phyloP scores from a whole-genome alignment of 2,113 vertebrate genomes.

The Varanus komodoensis region DNA sequence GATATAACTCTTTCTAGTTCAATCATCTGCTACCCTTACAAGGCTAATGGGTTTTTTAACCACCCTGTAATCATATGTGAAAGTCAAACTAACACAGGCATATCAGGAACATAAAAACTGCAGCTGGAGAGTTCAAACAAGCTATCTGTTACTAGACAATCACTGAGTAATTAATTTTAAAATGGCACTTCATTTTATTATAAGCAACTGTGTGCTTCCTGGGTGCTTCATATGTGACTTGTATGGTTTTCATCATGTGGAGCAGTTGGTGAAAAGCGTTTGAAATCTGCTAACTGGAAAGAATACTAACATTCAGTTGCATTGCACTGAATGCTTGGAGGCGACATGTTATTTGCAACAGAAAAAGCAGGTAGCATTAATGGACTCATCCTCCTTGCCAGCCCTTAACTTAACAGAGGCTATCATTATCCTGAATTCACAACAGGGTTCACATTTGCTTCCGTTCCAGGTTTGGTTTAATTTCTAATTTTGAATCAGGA shows the following conservation, averaged over 20 bases:
- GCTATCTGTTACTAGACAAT: background rate
- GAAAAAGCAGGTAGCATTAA: background rate
- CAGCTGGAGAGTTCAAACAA: background rate
- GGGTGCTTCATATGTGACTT: background rate
- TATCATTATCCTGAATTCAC: background rate
- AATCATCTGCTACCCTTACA: constrained; percentile 12
- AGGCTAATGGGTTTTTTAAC: background rate
- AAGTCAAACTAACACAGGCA: background rate
- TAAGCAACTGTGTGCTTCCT: background rate
- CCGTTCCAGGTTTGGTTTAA: background rate
- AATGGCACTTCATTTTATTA: background rate
- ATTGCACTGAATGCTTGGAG: background rate
- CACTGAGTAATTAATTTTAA: constrained; percentile 11
- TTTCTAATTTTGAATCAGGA: background rate
- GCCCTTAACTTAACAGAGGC: background rate
- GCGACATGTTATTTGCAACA: background rate
- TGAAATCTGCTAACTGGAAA: background rate
- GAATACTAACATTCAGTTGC: background rate
- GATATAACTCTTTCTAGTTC: background rate
- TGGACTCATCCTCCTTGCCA: background rate
- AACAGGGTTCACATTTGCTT: background rate
- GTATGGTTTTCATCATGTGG: background rate
- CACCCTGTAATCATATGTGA: background rate
- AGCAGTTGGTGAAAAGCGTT: background rate
- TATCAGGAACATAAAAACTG: background rate